phyloP scores from a whole-genome alignment of 2,888 invertebrate genomes.

The Cacoxenus indagator region DNA sequence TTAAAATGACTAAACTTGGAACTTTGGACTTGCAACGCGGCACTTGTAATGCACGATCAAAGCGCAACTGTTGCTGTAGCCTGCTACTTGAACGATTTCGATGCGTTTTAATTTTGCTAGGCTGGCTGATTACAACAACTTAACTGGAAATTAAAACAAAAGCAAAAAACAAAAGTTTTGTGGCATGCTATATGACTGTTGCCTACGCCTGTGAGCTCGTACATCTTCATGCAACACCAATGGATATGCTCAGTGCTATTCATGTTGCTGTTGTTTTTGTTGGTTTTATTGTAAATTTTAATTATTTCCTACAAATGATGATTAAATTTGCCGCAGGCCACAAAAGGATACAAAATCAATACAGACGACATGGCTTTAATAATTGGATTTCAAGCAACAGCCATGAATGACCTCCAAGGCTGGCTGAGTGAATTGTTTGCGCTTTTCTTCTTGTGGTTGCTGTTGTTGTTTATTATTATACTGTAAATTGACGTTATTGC shows the following conservation, averaged over 20 bases:
- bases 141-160: conserved; percentile 33
- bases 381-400: not conserved
- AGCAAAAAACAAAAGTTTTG: conserved; percentile 21
- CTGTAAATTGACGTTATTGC: conserved; percentile 56
- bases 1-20: not conserved
- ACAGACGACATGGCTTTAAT: conserved; percentile 21
- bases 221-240: not conserved
- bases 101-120: not conserved
- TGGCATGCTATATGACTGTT: not conserved
- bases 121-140: conserved; percentile 49
- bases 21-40: not conserved
- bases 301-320: conserved; percentile 64
- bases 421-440: not conserved
- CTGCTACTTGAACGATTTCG: no score
- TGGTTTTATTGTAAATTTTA: conserved; percentile 55
- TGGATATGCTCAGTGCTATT: conserved; percentile 19
- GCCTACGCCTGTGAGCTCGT: not conserved
- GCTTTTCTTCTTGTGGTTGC: not conserved
- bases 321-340: conserved; percentile 60
- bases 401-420: conserved; percentile 5
- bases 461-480: conserved; percentile 55
- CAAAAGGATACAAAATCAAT: conserved; percentile 58
- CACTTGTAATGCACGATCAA: not conserved
- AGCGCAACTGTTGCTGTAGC: not conserved
- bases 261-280: conserved; percentile 13